phyloP scores from a whole-genome alignment of 2,797 vertebrate species.

The Sarcophilus harrisii region DNA sequence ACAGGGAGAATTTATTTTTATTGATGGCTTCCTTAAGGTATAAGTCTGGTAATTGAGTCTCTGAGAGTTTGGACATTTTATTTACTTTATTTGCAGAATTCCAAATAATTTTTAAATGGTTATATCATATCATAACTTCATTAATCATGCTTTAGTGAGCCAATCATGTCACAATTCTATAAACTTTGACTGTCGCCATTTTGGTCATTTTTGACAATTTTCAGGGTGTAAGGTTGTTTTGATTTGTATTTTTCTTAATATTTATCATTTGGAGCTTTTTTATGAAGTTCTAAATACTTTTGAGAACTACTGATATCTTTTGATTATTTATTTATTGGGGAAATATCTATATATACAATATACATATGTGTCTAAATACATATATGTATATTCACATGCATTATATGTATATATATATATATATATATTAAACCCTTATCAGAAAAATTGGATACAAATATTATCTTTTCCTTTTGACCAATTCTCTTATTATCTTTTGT shows the following conservation, averaged over 20 bases:
- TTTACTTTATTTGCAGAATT: background rate
- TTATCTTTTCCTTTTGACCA: background rate
- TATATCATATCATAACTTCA: background rate
- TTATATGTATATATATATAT: background rate
- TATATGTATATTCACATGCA: background rate
- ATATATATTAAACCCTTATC: background rate
- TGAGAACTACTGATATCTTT: background rate
- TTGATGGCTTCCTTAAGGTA: background rate
- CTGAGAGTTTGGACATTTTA: background rate
- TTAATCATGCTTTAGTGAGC: background rate
- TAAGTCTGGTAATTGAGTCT: background rate
- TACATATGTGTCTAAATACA: no score
- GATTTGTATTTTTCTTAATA: background rate
- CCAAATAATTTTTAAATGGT: background rate
- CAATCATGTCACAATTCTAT: background rate
- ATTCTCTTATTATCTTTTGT: background rate
- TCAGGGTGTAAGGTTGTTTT: background rate
- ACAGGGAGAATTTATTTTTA: background rate
- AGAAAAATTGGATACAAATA: background rate
- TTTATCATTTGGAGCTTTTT: background rate
- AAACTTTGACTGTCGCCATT: background rate
- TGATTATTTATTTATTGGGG: background rate
- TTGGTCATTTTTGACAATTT: background rate
- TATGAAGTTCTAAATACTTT: background rate
- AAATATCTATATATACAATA: background rate